Base-by-base conservation (phyloP, 2,888 invertebrate genomes). In the Anthoptus insignis region DNA sequence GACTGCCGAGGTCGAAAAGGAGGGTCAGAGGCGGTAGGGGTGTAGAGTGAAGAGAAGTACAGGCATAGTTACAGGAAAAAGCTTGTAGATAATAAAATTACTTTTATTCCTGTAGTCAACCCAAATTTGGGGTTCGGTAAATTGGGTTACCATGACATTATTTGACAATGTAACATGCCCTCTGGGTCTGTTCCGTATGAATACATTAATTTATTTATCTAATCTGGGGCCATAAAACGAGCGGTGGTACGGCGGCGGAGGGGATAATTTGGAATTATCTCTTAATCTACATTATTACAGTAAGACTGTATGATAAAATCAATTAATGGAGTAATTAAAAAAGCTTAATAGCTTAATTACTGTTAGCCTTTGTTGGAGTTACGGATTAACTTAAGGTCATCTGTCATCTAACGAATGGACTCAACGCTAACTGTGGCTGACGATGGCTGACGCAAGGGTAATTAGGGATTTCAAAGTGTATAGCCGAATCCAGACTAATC, bases 131-230 rank as follows among this genome's bases (percentile, higher is more conserved):
- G n/a, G n/a, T n/a, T n/a, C n/a, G n/a, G 22, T 24, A 47, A 47
- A 47, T 24, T 47, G 24, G 56, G 16, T 14, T 22, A 24, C 9
- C 37, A 27, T 27, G 56, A 42, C 49, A 49, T 59, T 49, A 59
- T 52, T 59, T 21, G 34, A 42, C 39, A 52, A 52, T 42, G 27
- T 59, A 59, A 52, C 37, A 42, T 42, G 39, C 52, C 52, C 52
- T 52, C 6, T 34, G 34, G 59, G 52, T 16, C 59, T 21, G 29
- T 42, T 59, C 24, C 19, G 59, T 52, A 59, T 59, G 59, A 50
- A 19, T 52, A 42, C 42, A 52, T 52, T 29, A 19, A 16, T 42
- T 39, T 59, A 59, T 59, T 24, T 14, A 42, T 59, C 19, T 59
- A 52, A 59, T 59, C 37, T 47, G 29, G n/a, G 50, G 50, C 59